Evolutionary conservation across 2,113 vertebrate species (phyloP), one percentile per base, ranked within the genome.

Genomic region (Rousettus leschenaultii): DNA sequence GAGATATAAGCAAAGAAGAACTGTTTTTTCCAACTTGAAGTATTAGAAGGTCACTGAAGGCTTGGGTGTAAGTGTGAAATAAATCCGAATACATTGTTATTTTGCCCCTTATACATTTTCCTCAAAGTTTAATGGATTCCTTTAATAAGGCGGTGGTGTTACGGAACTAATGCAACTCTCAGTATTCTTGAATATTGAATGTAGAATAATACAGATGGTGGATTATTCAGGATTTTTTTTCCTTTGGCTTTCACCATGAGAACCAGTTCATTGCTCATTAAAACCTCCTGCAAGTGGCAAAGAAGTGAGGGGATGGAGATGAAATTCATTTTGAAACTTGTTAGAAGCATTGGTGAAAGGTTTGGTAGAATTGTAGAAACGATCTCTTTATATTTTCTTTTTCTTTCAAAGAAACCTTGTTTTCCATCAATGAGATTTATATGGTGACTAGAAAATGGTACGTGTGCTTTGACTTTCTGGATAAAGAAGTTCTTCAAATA

Each of bases 321-420:
- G 89, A 97, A 97, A 96, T 97, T 96, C 95, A 97, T 97, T 97
- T 97, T 96, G 80, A 79, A 95, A 97, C 94, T 96, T 96, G 96
- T 98, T 94, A 95, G 97, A 92, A 92, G 96, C 89, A 70, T 70
- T 97, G 96, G 86, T 97, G 95, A 98, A 98, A 98, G 97, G 96
- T 94, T 84, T 89, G 86, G 86, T 97, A 40, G 84, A 87, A 94
- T 77, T 98, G 92, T 66, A 96, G 95, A 93, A 97, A 97, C 38
- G 68, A 48, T 84, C 59, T 82, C 33, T 95, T 95, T 77, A 88
- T 77, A 94, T 82, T 91, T 97, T 90, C 79, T 93, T 94, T 96
- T 93, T 86, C 88, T 96, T 95, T 97, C 80, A 97, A 95, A 92
- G 96, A 95, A 96, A 95, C 35, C 26, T 94, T 96, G 89, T 94